phyloP scores from a whole-genome alignment of 92 coral and sea anemone species.

The Chrysogorgia sp. region DNA sequence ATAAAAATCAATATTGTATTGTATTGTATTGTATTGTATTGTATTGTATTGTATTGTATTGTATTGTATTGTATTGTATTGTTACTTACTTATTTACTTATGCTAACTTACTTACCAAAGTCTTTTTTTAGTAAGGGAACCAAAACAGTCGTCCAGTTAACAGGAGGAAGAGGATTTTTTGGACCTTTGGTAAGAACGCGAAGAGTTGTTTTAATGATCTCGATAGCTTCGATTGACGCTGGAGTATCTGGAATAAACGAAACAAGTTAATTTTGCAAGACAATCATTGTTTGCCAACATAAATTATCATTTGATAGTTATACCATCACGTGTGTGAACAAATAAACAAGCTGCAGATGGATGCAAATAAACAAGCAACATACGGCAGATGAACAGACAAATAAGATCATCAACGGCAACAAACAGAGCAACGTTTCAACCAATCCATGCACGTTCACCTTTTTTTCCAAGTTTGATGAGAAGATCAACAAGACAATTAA shows the following conservation, averaged over 20 bases:
- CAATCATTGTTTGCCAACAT: neutral
- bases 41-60: too few relatives aligned
- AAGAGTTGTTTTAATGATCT: slow-evolving; percentile 60
- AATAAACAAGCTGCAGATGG: neutral
- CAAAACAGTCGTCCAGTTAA: slow-evolving; percentile 86
- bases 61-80: too few relatives aligned
- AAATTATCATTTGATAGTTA: too few relatives aligned
- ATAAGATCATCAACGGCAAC: neutral
- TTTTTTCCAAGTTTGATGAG: slow-evolving; percentile 76
- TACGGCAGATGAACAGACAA: neutral
- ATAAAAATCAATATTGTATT: too few relatives aligned
- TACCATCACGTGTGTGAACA: neutral
- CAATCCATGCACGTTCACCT: slow-evolving; percentile 42
- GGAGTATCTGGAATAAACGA: slow-evolving; percentile 58
- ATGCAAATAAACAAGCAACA: neutral
- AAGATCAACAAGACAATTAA: slow-evolving; percentile 70
- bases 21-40: too few relatives aligned
- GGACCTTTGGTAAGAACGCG: slow-evolving; percentile 75
- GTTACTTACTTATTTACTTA: too few relatives aligned
- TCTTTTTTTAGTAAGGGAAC: slow-evolving; percentile 79
- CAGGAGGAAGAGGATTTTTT: slow-evolving; percentile 76
- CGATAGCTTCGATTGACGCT: slow-evolving; percentile 31
- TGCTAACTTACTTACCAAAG: slow-evolving; percentile 70
- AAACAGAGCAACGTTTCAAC: neutral
- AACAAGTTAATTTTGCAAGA: neutral